Evolutionary conservation across 2,888 invertebrate genomes (phyloP).

Genomic region (Minunthozetes semirufus): DNA sequence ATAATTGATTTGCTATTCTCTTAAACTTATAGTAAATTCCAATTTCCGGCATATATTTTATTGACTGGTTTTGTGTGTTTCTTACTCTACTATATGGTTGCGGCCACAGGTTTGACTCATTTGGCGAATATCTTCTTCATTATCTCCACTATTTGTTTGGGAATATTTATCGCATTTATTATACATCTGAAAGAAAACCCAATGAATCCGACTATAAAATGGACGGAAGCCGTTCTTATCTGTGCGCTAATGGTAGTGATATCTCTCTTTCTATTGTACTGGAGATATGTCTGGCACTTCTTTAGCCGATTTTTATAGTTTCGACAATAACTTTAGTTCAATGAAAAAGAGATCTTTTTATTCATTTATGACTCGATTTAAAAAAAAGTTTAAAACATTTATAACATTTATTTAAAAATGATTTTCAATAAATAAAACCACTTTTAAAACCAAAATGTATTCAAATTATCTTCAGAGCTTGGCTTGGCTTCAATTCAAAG

Average conservation of each 20-base stretch:
- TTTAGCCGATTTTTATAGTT: too few species aligned
- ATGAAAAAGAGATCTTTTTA: too few species aligned
- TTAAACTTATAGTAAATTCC: not conserved
- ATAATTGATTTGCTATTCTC: too few species aligned
- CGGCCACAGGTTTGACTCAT: not conserved
- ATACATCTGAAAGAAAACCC: not conserved
- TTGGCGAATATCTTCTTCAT: not conserved
- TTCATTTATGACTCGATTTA: too few species aligned
- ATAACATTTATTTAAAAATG: too few species aligned
- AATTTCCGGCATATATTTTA: not conserved
- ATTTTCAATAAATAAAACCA: too few species aligned
- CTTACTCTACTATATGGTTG: not conserved
- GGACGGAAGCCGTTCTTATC: not conserved
- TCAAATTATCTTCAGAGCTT: too few species aligned
- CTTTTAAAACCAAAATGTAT: too few species aligned
- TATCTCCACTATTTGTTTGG: not conserved
- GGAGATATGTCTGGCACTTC: too few species aligned
- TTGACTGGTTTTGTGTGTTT: not conserved
- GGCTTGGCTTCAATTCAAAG: too few species aligned
- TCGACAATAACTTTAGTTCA: too few species aligned
- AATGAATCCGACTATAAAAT: not conserved
- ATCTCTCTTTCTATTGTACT: not conserved
- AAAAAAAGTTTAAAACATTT: too few species aligned
- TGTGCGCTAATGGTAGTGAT: not conserved
- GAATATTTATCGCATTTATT: not conserved